Evolutionary conservation across 1,140 invertebrate genomes (phyloP), one percentile per base, ranked within the genome.

Genomic region (Plodia interpunctella): DNA sequence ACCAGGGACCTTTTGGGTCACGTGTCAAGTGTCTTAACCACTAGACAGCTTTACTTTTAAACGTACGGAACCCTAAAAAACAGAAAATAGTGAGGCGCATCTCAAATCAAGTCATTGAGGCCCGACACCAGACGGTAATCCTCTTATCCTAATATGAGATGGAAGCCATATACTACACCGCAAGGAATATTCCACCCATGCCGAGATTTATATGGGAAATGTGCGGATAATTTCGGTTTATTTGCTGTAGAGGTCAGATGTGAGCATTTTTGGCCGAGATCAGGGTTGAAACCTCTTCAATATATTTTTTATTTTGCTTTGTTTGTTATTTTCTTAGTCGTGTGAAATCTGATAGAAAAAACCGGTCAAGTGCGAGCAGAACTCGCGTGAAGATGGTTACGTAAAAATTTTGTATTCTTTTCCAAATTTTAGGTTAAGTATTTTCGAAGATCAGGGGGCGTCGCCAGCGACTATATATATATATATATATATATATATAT

Each of bases 21-120:
- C n/a, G n/a, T n/a, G n/a, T n/a, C n/a, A n/a, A n/a, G n/a, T n/a
- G n/a, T n/a, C n/a, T n/a, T n/a, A n/a, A n/a, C n/a, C n/a, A n/a
- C n/a, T n/a, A n/a, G n/a, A n/a, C n/a, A n/a, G n/a, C n/a, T n/a
- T n/a, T n/a, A n/a, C n/a, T n/a, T n/a, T n/a, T n/a, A n/a, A n/a
- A n/a, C n/a, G n/a, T n/a, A n/a, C n/a, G n/a, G n/a, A n/a, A n/a
- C n/a, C n/a, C n/a, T n/a, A 38, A 38, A 38, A 28, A 28, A 11
- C 4, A 8, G 30, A 32, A 32, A 32, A 32, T 32, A 15, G 38
- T 44, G 38, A 44, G 38, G 38, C 38, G n/a, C 13, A n/a, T 44
- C 38, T 13, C 51, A 25, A 53, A 53, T 53, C 20, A 53, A 53
- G 51, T 21, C 51, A 53, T 53, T 53, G 51, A 53, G 51, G 25